Conservation (phyloP, 1,140 invertebrate species). For the Ostrea denselamellosa region DNA sequence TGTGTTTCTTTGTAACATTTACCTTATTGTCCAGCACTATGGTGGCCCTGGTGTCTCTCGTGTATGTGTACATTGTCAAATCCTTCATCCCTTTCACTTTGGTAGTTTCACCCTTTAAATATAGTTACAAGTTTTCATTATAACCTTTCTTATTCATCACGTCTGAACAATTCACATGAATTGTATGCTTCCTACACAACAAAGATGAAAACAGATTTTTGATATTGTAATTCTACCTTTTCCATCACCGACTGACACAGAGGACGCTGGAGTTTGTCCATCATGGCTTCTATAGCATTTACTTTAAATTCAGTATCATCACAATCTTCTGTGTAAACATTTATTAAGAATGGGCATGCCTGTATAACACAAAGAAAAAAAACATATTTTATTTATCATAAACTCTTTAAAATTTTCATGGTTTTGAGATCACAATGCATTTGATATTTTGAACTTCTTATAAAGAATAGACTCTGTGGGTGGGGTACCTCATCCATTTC, state of each 20-base stretch:
- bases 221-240: conserved; percentile 59
- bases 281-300: conserved; percentile 60
- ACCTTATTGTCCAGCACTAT: conserved; percentile 75
- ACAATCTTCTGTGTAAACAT: conserved; percentile 71
- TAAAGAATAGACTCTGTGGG: background rate
- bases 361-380: conserved; percentile 50
- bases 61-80: conserved; percentile 70
- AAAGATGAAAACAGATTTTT: background rate
- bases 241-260: conserved; percentile 66
- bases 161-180: background rate
- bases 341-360: conserved; percentile 74
- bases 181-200: background rate
- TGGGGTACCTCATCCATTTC: conserved; percentile 74
- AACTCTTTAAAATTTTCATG: too few relatives aligned
- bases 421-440: too few relatives aligned
- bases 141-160: background rate
- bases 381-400: too few relatives aligned
- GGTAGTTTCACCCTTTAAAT: conserved; percentile 67
- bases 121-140: background rate
- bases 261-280: conserved; percentile 59
- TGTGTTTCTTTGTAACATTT: background rate
- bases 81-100: conserved; percentile 73
- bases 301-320: conserved; percentile 68
- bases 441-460: too few relatives aligned
- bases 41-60: conserved; percentile 65